Evolutionary conservation across 1,140 invertebrate genomes (phyloP), one percentile per base, ranked within the genome.

Genomic region (Cherax destructor): DNA sequence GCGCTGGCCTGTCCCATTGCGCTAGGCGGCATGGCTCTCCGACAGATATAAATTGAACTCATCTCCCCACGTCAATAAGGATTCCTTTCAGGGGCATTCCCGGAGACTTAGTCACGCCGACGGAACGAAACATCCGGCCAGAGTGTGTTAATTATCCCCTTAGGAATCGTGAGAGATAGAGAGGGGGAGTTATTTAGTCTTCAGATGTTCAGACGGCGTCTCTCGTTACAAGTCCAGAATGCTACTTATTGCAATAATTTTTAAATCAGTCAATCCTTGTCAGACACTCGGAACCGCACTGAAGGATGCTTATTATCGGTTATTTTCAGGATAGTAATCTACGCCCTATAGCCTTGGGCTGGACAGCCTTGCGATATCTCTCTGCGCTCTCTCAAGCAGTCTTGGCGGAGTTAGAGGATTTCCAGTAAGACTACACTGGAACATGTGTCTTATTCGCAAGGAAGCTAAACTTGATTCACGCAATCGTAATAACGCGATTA

Each of bases 11-110:
- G 74, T 86, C 76, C 85, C 74, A 65, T 18, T 18, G 61, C 4
- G 61, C 13, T 49, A 18, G 47, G 69, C 24, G n/a, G 47, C 50
- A 9, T 30, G 21, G n/a, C n/a, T 10, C 47, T 16, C n/a, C 69
- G 85, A 86, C 85, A 78, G 85, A 86, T 86, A 86, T 86, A 78
- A 86, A 86, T 86, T 86, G 72, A 86, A 41, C 85, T 72, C 76
- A 86, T 77, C 74, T 9, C 76, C 74, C 74, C 59, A 69, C 81
- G 47, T 65, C 81, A 61, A 84, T 65, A 69, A 56, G 77, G 41
- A 21, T 9, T 69, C 81, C 30, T 65, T 83, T 47, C 69, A 41
- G 81, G 16, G 59, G 81, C 24, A 69, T 69, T 83, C 59, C 61
- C 61, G 61, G 69, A 47, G 47, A 47, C 81, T 83, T 61, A 83